Evolutionary conservation across 2,113 vertebrate species (phyloP).

Genomic region (Coreoperca whiteheadi): DNA sequence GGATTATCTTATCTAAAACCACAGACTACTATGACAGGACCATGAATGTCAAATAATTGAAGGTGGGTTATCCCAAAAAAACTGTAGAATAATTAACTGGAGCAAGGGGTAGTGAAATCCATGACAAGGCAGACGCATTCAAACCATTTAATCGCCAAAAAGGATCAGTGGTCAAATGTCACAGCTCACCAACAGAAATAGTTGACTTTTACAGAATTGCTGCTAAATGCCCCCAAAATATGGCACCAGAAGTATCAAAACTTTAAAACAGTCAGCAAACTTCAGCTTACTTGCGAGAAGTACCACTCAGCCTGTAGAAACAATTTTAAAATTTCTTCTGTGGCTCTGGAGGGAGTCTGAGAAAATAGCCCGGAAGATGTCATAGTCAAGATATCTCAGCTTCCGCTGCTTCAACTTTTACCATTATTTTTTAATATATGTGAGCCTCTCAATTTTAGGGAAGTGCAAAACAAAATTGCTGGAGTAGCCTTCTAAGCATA

Average conservation of each 20-base stretch:
- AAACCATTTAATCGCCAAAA: background rate
- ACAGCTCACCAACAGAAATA: background rate
- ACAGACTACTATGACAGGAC: background rate
- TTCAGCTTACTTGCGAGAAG: background rate
- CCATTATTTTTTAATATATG: background rate
- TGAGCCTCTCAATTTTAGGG: background rate
- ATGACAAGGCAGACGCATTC: background rate
- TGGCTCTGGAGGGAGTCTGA: no score
- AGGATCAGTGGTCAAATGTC: constrained; percentile 9
- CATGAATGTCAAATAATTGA: background rate
- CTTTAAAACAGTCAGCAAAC: background rate
- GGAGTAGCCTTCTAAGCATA: background rate
- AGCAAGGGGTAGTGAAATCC: background rate
- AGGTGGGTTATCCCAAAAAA: background rate
- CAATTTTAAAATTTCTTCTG: background rate
- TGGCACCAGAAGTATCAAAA: background rate
- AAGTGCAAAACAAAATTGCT: background rate
- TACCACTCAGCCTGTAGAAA: background rate
- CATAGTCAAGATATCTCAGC: background rate
- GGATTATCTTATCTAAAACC: no score
- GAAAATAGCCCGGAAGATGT: no score
- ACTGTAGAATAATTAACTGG: background rate
- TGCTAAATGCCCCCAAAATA: background rate
- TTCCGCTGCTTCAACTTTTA: background rate
- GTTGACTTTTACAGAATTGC: background rate